Base-by-base conservation (phyloP, 2,797 vertebrate species). In the Sebastiscus tertius region DNA sequence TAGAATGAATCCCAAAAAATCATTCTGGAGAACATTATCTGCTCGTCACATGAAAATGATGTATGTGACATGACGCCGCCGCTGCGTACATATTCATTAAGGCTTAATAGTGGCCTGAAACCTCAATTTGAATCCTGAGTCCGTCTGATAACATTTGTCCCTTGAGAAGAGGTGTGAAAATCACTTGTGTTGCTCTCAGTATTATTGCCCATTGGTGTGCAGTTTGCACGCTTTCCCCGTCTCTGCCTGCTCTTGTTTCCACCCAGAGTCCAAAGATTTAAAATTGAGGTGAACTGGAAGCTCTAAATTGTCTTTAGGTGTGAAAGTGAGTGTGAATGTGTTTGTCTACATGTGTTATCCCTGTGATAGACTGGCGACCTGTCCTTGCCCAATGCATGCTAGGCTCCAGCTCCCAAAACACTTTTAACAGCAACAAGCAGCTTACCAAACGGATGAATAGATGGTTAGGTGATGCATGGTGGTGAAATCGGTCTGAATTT, bases 121-220 rank as follows among this genome's bases (percentile, higher is more conserved):
- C 70, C 65, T 82, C 58, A 49, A 78, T 79, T 81, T 85, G 52
- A 71, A 68, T 73, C 65, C 42, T 2, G 61, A 87, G 79, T 83
- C 26, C 18, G 24, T 70, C 56, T 68, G 71, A 84, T 59, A 72
- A 72, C 14, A 49, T 79, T 39, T 60, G 27, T 56, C 67, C 78
- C 77, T n/a, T 20, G 52, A 67, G 77, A 75, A 61, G 33, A 67
- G 20, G 59, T 70, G 54, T 58, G 77, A 22, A 75, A 87, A 81
- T 81, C 12, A 60, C 62, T 69, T 10, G 46, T 27, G 39, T 55
- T 20, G 64, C 49, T 72, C 24, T 31, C n/a, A 33, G 33, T 20
- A 69, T 82, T 61, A 59, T 26, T 4, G 4, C 49, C 66, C 42
- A 55, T 85, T 42, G 63, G 49, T 66, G 64, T 67, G 60, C 27